phyloP scores from a whole-genome alignment of 23 tunicate species.

The Corella eumyota region DNA sequence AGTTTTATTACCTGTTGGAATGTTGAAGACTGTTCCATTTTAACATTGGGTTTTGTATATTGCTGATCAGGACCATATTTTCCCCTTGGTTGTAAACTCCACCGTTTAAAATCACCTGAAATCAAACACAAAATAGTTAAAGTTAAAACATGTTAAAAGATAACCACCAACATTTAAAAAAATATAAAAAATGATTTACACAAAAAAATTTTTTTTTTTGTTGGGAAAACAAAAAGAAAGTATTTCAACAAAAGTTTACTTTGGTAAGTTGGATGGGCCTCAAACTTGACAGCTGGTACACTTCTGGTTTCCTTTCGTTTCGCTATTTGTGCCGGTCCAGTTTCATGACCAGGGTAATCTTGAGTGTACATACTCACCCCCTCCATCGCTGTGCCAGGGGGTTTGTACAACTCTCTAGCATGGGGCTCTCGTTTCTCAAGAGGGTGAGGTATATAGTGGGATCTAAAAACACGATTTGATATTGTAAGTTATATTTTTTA shows the following conservation, averaged over 20 bases:
- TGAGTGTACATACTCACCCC: slow-evolving; percentile 63
- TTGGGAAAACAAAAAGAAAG: no score
- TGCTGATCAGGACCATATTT: slow-evolving; percentile 34
- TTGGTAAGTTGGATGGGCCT: slow-evolving; percentile 73
- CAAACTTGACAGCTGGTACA: slow-evolving; percentile 41
- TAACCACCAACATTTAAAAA: neutral
- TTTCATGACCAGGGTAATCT: slow-evolving; percentile 60
- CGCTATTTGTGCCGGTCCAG: slow-evolving; percentile 34
- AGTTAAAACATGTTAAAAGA: neutral
- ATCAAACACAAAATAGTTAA: no score
- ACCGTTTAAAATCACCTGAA: slow-evolving; percentile 63
- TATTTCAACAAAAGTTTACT: slow-evolving; percentile 39
- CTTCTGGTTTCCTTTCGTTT: slow-evolving; percentile 43
- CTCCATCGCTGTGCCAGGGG: slow-evolving; percentile 70
- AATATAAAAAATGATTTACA: no score
- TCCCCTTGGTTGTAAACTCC: slow-evolving; percentile 61
- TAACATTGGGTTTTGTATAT: slow-evolving; percentile 47
- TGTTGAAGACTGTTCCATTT: slow-evolving; percentile 72
- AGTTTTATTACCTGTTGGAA: slow-evolving; percentile 77
- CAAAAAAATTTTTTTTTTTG: no score
- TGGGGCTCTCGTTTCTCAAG: slow-evolving; percentile 36
- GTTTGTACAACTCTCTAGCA: slow-evolving; percentile 33
- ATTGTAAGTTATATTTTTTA: no score
- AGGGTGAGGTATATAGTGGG: slow-evolving; percentile 63
- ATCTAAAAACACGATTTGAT: no score